Evolutionary conservation across 2,797 vertebrate genomes (phyloP), one percentile per base, ranked within the genome.

Genomic region (Crypturellus tataupa): DNA sequence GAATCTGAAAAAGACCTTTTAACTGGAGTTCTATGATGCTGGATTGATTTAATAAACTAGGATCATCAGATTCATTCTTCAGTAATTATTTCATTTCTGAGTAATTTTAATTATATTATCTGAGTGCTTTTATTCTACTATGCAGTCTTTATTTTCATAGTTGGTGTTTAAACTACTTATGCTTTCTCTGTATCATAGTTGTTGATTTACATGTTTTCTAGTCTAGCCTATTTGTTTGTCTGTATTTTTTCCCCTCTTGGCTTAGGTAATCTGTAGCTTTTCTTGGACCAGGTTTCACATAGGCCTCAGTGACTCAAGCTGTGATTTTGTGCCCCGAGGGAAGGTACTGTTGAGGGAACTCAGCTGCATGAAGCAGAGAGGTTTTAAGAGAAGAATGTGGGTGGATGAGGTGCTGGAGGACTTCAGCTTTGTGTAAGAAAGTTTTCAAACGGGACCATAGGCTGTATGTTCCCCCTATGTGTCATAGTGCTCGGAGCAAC

Each of bases 31-130:
- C 15, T 77, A 16, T 55, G 82, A 46, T 24, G 58, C 35, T 63
- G 23, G 40, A 59, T 40, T 87, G 63, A 46, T 88, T 80, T 83
- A 92, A 49, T 92, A 94, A 85, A 87, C 51, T 14, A 90, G 80
- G 21, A 64, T 73, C 62, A 68, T 73, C 56, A 70, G 81, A 60
- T 67, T 56, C 3, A 59, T 65, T 78, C 71, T 71, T 6, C 49
- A 79, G 51, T 29, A 92, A 72, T 79, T 93, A 87, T 73, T 73
- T 95, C 4, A 62, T 64, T 80, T 88, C 31, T 60, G 59, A 65
- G 17, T 87, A 67, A 87, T 82, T 95, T 83, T 65, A 91, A 72
- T 95, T 65, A 51, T 49, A 78, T 70, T 49, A 6, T 56, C 53
- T 53, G 37, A 53, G 25, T 79, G 47, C 27, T 58, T 94, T 88